Evolutionary conservation across 2,113 vertebrate species (phyloP), one percentile per base, ranked within the genome.

Genomic region (Tetrax tetrax): DNA sequence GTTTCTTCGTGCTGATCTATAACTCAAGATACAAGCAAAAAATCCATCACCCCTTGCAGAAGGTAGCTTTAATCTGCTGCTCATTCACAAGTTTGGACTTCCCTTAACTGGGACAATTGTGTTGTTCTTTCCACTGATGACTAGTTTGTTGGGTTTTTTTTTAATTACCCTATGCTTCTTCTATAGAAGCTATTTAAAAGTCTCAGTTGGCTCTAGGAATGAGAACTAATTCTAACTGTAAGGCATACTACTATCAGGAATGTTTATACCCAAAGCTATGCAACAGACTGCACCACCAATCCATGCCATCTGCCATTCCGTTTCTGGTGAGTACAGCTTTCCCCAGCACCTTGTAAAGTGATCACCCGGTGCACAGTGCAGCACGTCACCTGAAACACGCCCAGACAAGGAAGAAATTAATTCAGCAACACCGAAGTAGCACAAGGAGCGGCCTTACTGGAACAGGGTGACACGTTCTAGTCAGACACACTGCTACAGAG

Each of bases 261-360:
- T 10, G 4, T 13, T 33, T 35, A 9, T 18, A 15, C 10, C 47
- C 77, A 21, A n/a, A 90, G 53, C 35, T 27, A 4, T 0, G 17
- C 8, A 43, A 28, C 11, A 13, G 31, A 45, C 21, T 14, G 41
- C 33, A 12, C 23, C 48, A 20, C 31, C 9, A 2, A 2, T 22
- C 24, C 23, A 3, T 9, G 51, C 33, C 8, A 2, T 12, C 10
- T 15, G 33, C 61, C 35, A 10, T 8, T 29, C 43, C 10, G 4
- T 7, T 17, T 14, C 14, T 24, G 63, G 9, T 3, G 27, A 37
- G 51, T 1, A 9, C 38, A 31, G 57, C 33, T 15, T 54, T 59
- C 17, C 75, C 21, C 1, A 10, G 43, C 28, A 7, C 8, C 2
- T 3, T 5, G 11, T 4, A 18, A 27, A 14, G 37, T 1, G 5